A percentile compares a stretch with the other conserved stretches of the same genome.
Evolutionary conservation across 2,797 vertebrate species (phyloP).

Genomic region (Brotula barbata): DNA sequence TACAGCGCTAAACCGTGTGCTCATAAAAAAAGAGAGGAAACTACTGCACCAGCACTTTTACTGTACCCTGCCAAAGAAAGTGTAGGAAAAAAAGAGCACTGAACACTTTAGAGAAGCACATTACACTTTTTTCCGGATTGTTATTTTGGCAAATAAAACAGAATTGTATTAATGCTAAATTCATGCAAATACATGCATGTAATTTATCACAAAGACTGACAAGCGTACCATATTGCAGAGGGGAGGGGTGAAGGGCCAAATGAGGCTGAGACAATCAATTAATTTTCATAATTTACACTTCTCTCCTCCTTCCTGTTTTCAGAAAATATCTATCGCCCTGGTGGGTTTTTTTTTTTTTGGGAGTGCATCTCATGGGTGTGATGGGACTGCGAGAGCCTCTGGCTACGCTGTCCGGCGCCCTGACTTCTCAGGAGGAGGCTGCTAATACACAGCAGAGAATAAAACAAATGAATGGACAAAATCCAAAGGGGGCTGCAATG

Average conservation of each 20-base stretch:
- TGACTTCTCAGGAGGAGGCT: slow-evolving; percentile 81
- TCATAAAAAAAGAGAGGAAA: slow-evolving; percentile 45
- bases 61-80: slow-evolving; percentile 21
- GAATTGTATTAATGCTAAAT: slow-evolving; percentile 91
- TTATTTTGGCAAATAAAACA: slow-evolving; percentile 87
- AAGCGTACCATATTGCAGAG: slow-evolving; percentile 94
- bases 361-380: slow-evolving; percentile 73
- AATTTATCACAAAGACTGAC: slow-evolving; percentile 97
- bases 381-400: slow-evolving; percentile 83
- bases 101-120: slow-evolving; percentile 69
- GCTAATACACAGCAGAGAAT: slow-evolving; percentile 84
- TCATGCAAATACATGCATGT: slow-evolving; percentile 97
- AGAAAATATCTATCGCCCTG: slow-evolving; percentile 21
- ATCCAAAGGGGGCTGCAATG: slow-evolving; percentile 69
- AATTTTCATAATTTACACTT: slow-evolving; percentile 85
- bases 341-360: slow-evolving; percentile 48
- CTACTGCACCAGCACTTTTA: slow-evolving; percentile 41
- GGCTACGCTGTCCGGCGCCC: slow-evolving; percentile 81
- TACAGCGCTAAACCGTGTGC: slow-evolving; percentile 37
- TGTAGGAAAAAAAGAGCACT: slow-evolving; percentile 48
- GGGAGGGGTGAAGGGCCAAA: slow-evolving; percentile 86
- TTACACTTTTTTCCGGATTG: slow-evolving; percentile 79
- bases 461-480: slow-evolving; percentile 88
- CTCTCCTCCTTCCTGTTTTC: slow-evolving; percentile 76
- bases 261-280: slow-evolving; percentile 93